Evolutionary conservation across 2,888 invertebrate species (phyloP).

Genomic region (Spisula subtruncata): DNA sequence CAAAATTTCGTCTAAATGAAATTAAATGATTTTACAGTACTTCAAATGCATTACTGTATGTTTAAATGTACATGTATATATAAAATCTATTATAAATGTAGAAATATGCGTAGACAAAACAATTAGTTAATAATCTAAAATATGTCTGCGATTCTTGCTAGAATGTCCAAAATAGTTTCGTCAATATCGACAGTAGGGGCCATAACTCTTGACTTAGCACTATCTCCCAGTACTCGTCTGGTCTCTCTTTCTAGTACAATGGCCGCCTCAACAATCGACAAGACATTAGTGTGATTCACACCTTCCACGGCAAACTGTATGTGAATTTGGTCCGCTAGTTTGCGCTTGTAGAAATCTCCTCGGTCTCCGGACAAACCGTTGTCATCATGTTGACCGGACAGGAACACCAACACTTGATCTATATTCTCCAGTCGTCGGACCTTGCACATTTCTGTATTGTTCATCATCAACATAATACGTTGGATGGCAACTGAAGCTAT

Average conservation of each 20-base stretch:
- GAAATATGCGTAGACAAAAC: background rate
- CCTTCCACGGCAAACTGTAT: constrained; percentile 79
- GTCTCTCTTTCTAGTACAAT: constrained; percentile 78
- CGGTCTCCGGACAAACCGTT: constrained; percentile 80
- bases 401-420: constrained; percentile 77
- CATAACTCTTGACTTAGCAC: constrained; percentile 67
- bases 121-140: constrained; percentile 56
- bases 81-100: background rate
- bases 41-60: background rate
- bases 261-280: constrained; percentile 78
- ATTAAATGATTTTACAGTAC: too few relatives aligned
- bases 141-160: constrained; percentile 81
- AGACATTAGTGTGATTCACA: constrained; percentile 80
- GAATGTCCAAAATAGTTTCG: constrained; percentile 79
- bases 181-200: constrained; percentile 80
- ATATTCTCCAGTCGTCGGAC: constrained; percentile 78
- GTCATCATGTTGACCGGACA: constrained; percentile 82
- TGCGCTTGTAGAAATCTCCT: constrained; percentile 84
- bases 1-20: too few relatives aligned
- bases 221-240: constrained; percentile 69
- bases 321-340: constrained; percentile 83
- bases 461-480: constrained; percentile 81
- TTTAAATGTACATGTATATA: background rate
- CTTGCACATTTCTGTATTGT: constrained; percentile 80
- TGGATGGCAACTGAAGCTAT: constrained; percentile 81